Base-by-base conservation (phyloP, 1,140 invertebrate genomes). In the Caligus rogercresseyi region DNA sequence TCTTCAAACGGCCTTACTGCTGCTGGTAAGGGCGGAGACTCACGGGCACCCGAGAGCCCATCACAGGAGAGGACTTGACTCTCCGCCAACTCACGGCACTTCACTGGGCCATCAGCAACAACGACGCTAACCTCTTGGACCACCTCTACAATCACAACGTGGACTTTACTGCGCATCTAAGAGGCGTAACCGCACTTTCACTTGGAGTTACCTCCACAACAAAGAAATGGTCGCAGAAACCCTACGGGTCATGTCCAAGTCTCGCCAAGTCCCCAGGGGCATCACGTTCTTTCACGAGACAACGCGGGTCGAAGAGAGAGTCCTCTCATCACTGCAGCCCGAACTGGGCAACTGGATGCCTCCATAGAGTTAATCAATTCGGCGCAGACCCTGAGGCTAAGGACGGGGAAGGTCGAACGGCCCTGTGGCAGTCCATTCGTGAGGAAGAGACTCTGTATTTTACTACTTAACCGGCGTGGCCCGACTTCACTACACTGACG, bases 171-270 rank as follows among this genome's bases (percentile, higher is more conserved):
- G 16, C 26, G 1, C 57, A 21, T n/a, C 26, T 60, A 16, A 60
- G 57, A 60, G 57, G 57, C n/a, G 57, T 60, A 2, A 60, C 57
- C 16, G 57, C 20, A 24, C 26, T 60, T 3, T 60, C 57, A 1
- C 26, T 60, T 16, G 21, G 20, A 1, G 7, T 60, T 60, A 26
- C 26, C 18, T 60, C 18, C 23, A 25, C 4, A 21, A 60, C 24
- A 24, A 25, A 3, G 57, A 25, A 16, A 60, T 60, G 24, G 25
- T 25, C 23, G 15, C n/a, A 14, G 57, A 60, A 19, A 21, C 51
- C 3, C 57, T 60, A 14, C 15, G 25, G 2, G 2, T 13, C n/a
- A 16, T 60, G 2, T 18, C 16, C 4, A 25, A 31, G 23, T 26
- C 26, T 13, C 16, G 57, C 3, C 57, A 60, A 60, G 26, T 60